Percentiles rank a stretch among this genome's conserved stretches.
Conservation (phyloP, 2,797 vertebrate genomes). For the Lepilemur septentrionalis region DNA sequence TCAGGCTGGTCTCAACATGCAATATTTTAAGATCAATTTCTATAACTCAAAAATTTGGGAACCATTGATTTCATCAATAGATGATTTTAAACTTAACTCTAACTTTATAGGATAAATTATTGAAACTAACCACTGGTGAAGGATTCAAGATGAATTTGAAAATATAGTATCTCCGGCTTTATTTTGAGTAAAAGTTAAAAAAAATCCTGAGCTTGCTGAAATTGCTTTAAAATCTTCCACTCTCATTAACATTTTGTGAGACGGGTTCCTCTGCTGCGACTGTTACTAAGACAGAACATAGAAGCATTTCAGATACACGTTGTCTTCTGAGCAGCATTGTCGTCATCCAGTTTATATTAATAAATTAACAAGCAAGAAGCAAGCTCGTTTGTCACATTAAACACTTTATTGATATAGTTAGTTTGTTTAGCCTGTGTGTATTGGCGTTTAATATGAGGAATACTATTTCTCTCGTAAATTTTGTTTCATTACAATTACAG, state of each 20-base stretch:
- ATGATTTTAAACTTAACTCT: not conserved
- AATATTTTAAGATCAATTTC: not conserved
- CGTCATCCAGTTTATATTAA: not conserved
- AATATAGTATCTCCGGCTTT: not conserved
- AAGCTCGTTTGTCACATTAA: not conserved
- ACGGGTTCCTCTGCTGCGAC: not conserved
- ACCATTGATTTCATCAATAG: not conserved
- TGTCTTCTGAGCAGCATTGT: too few relatives aligned
- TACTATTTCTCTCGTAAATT: not conserved
- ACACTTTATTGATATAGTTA: not conserved
- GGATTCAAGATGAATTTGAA: slow-evolving; percentile 1
- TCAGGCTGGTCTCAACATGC: not conserved
- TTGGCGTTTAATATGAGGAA: not conserved
- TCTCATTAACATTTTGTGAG: not conserved
- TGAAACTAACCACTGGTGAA: not conserved
- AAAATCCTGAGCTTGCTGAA: not conserved
- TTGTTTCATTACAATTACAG: not conserved
- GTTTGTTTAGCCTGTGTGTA: not conserved
- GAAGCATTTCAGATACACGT: not conserved
- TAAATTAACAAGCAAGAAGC: not conserved
- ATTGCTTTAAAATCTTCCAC: not conserved
- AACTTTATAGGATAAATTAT: not conserved
- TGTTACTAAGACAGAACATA: not conserved
- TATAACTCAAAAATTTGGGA: not conserved
- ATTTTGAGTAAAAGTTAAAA: not conserved